Evolutionary conservation across 2,888 invertebrate species (phyloP).

Genomic region (Pilophorus perplexus): DNA sequence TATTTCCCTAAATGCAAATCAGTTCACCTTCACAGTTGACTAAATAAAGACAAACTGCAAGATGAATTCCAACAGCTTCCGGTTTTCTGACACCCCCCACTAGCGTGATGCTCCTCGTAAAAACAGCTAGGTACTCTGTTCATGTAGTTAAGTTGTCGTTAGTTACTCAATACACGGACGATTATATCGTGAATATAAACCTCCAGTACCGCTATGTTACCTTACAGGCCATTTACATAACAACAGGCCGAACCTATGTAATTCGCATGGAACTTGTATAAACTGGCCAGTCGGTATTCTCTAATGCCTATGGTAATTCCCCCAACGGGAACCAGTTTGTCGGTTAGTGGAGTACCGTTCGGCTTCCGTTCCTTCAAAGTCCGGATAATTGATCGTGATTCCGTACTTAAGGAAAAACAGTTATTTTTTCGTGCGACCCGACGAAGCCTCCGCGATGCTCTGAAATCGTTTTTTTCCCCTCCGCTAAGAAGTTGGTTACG

Average conservation of each 20-base stretch:
- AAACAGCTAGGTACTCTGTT: too few relatives aligned
- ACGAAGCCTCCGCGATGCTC: background rate
- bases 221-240: conserved; percentile 15
- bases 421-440: conserved; percentile 14
- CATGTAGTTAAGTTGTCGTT: conserved; percentile 1
- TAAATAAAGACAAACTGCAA: too few relatives aligned
- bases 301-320: background rate
- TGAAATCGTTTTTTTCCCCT: too few relatives aligned
- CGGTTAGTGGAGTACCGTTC: conserved; percentile 33
- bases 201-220: conserved; percentile 6
- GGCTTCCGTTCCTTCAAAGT: conserved; percentile 21
- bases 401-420: conserved; percentile 1
- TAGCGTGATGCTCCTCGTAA: background rate
- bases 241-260: conserved; percentile 23
- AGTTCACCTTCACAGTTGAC: too few relatives aligned
- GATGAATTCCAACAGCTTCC: too few relatives aligned
- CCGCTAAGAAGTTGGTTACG: conserved; percentile 3
- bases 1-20: too few relatives aligned
- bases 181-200: conserved; percentile 19
- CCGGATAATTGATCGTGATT: conserved; percentile 22
- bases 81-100: background rate
- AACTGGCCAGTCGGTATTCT: too few relatives aligned
- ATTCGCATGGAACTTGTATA: too few relatives aligned
- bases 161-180: conserved; percentile 14
- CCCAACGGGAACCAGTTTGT: conserved; percentile 17